Conservation (phyloP, 2,113 vertebrate species). For the Orycteropus afer region DNA sequence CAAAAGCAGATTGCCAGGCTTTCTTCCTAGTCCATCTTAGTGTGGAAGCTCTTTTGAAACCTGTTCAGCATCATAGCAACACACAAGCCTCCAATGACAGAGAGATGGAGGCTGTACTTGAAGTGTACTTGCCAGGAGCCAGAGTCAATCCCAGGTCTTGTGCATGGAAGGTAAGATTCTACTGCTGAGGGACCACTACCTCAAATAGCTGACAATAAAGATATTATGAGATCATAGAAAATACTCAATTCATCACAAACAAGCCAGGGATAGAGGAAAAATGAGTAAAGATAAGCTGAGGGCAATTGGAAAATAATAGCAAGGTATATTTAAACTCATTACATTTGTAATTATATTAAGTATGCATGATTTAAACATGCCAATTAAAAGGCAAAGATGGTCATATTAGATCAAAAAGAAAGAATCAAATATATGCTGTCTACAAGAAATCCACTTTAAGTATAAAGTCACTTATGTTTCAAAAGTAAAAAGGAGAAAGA, state of each 20-base stretch:
- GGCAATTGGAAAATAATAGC: neutral
- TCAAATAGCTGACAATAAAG: neutral
- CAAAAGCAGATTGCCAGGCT: too few relatives aligned
- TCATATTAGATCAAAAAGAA: neutral
- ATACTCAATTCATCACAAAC: neutral
- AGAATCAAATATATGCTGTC: too few relatives aligned
- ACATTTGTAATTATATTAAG: neutral
- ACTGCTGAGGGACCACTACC: neutral
- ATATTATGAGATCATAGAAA: neutral
- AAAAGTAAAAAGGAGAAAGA: neutral
- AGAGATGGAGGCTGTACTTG: too few relatives aligned
- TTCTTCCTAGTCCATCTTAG: too few relatives aligned
- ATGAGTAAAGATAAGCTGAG: neutral
- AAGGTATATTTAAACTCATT: neutral
- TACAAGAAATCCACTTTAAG: neutral
- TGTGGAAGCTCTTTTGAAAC: too few relatives aligned
- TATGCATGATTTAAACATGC: neutral
- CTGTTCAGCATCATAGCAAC: too few relatives aligned
- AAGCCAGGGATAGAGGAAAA: neutral
- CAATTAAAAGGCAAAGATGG: neutral
- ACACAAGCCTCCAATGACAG: too few relatives aligned
- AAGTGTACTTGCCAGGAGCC: too few relatives aligned
- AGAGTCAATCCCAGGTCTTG: neutral
- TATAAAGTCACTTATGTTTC: neutral
- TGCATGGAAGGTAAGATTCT: too few relatives aligned